These are phyloP conservation scores for Achlya flavicornis DNA, from an alignment of 2,888 invertebrate genomes.

Conservation along the genomic window DNA sequence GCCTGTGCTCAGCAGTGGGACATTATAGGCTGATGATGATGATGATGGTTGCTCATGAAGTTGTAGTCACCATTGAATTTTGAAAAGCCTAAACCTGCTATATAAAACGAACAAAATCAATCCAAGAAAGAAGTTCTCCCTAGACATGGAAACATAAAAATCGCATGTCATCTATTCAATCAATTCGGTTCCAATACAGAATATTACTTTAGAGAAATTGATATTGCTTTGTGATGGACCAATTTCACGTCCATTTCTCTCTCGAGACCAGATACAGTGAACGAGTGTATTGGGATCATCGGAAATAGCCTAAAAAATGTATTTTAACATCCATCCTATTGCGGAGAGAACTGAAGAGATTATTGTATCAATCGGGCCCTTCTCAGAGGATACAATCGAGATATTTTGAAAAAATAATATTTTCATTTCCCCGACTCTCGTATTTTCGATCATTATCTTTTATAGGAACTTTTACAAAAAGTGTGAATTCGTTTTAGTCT, in stretches of 20 bases:
- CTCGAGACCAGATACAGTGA: not conserved
- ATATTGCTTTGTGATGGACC: conserved; percentile 2
- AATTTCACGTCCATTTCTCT: conserved; percentile 3
- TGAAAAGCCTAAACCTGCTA: too few species aligned
- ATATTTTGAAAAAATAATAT: conserved; percentile 22
- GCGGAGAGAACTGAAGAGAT: conserved; percentile 22
- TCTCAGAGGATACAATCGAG: conserved; percentile 21
- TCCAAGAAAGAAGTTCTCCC: not conserved
- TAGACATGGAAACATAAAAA: too few species aligned
- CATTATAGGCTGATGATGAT: too few species aligned
- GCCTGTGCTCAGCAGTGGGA: too few species aligned
- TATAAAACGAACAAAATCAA: not conserved
- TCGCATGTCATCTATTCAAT: conserved; percentile 7
- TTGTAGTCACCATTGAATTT: too few species aligned
- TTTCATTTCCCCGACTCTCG: not conserved
- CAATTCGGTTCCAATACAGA: not conserved
- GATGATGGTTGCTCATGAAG: too few species aligned
- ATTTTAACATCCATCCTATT: conserved; percentile 42
- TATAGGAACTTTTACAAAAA: not conserved
- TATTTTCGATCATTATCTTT: not conserved
- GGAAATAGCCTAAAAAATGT: conserved; percentile 32
- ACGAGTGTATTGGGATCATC: conserved; percentile 20
- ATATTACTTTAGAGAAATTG: conserved; percentile 1
- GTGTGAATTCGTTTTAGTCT: too few species aligned
- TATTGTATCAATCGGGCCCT: conserved; percentile 20